Conservation (phyloP, 2,797 vertebrate genomes). For the Eulemur coronatus region DNA sequence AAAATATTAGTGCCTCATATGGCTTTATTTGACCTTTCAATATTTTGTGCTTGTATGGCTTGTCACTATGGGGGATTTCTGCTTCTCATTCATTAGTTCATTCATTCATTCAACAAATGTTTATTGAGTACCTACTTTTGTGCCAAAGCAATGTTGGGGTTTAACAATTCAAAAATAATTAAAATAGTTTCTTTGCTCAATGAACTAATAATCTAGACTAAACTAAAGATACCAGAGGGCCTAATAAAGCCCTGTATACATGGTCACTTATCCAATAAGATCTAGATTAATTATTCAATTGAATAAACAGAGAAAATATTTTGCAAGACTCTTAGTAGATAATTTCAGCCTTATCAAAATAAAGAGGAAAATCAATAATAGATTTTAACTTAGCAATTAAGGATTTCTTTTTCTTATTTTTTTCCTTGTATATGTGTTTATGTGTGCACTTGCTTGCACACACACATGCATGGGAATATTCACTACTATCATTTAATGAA, state of each 20-base stretch:
- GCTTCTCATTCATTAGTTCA: not conserved
- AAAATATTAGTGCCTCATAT: not conserved
- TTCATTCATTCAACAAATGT: not conserved
- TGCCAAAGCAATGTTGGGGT: not conserved
- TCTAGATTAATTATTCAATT: not conserved
- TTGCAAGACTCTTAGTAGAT: not conserved
- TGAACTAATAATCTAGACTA: not conserved
- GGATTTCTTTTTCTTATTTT: not conserved
- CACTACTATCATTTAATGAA: not conserved
- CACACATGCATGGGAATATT: not conserved
- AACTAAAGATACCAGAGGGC: not conserved
- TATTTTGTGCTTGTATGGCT: not conserved
- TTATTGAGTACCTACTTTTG: not conserved
- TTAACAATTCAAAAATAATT: not conserved
- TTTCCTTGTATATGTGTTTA: not conserved
- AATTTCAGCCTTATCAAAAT: not conserved
- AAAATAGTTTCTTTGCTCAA: not conserved
- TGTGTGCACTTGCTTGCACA: not conserved
- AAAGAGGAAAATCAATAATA: not conserved
- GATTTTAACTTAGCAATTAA: not conserved
- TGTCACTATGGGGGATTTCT: not conserved
- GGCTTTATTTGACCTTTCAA: not conserved
- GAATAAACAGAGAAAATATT: not conserved
- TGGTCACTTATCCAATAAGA: not conserved
- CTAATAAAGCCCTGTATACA: not conserved